Evolutionary conservation across 1,140 invertebrate genomes (phyloP), one percentile per base, ranked within the genome.

Genomic region (Calephelis nemesis): DNA sequence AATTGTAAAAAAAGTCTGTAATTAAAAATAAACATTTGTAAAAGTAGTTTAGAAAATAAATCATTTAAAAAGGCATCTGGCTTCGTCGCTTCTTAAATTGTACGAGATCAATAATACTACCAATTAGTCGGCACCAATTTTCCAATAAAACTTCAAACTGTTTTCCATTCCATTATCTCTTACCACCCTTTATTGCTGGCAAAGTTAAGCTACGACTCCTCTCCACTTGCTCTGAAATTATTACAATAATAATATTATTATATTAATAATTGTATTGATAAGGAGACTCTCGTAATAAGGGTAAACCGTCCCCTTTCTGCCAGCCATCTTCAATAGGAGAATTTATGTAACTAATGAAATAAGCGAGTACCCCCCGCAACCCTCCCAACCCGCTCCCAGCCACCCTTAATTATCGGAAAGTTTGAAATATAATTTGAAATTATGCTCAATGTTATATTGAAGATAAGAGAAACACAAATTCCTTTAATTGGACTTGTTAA

Each of bases 401-500:
- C 88, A 84, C 85, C 88, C 86, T 89, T 90, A 87, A 91, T 89
- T 90, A 89, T 91, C 88, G 87, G 87, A 89, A 91, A 91, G 88
- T 91, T 90, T 91, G 85, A 91, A 90, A 90, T 91, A 91, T 89
- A 91, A 89, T 90, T 89, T 91, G 87, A 91, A 91, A 91, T 89
- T 89, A 91, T 91, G 88, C 88, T 91, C 88, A 91, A 91, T 91
- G 88, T 91, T 91, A 91, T 89, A 91, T 91, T 91, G 88, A 88
- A 91, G 88, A 91, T 91, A 91, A 91, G 88, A 91, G 88, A 91
- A 91, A 91, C 88, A 91, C 88, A 91, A 91, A 91, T 91, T 91
- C 87, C 88, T 91, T 91, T 91, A 91, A 91, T 91, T 91, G 88
- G 88, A 89, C 87, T 91, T 91, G 88, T 91, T 91, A 91, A 89